phyloP scores from a whole-genome alignment of 2,888 invertebrate genomes.

The Chaetoderma sp. region DNA sequence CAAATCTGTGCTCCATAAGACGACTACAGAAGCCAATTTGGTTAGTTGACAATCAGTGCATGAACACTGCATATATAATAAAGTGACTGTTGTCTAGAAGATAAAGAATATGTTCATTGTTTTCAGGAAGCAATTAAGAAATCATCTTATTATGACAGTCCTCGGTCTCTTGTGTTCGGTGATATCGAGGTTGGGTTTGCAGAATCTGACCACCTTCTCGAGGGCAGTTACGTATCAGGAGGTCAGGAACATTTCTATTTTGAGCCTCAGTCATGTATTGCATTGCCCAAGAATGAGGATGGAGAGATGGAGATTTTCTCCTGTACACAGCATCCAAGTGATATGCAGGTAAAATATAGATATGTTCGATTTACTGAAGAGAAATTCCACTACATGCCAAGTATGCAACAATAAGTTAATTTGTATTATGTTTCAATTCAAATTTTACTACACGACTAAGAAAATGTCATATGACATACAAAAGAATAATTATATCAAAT shows the following conservation, averaged over 20 bases:
- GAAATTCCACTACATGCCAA: too few species aligned
- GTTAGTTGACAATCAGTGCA: too few species aligned
- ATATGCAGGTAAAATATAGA: slow-evolving; percentile 56
- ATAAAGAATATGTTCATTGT: too few species aligned
- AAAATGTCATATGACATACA: too few species aligned
- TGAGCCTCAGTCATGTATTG: slow-evolving; percentile 78
- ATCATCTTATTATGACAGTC: slow-evolving; percentile 30
- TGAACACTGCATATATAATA: too few species aligned
- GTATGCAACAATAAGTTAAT: too few species aligned
- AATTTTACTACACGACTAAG: too few species aligned
- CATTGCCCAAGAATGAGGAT: slow-evolving; percentile 76
- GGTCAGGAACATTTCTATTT: slow-evolving; percentile 98
- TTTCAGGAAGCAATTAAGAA: slow-evolving; percentile 47
- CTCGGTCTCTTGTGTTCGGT: slow-evolving; percentile 65
- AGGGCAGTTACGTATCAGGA: slow-evolving; percentile 84
- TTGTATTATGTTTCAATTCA: too few species aligned
- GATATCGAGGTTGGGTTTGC: slow-evolving; percentile 79
- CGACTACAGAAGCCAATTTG: too few species aligned
- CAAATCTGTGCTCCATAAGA: too few species aligned
- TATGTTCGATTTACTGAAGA: too few species aligned
- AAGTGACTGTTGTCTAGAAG: too few species aligned
- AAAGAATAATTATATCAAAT: not conserved
- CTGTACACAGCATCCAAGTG: slow-evolving; percentile 78
- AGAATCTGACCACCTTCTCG: slow-evolving; percentile 79
- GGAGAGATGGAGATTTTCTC: slow-evolving; percentile 88